These are phyloP conservation scores for Pan paniscus DNA, from an alignment of 2,113 vertebrate species.

Conservation along the genomic window DNA sequence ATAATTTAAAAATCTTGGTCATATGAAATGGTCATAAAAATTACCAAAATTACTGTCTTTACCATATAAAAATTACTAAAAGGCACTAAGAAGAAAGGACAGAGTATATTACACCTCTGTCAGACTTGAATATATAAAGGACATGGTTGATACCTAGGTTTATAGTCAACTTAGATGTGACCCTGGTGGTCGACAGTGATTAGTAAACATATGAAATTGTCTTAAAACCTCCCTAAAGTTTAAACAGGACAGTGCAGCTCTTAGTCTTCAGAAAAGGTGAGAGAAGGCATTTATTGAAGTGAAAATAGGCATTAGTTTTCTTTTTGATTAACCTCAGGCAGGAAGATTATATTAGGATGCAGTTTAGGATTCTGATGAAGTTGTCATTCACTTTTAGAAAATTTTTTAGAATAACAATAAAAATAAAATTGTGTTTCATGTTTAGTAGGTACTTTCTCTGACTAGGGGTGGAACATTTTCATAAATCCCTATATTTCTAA, in stretches of 20 bases:
- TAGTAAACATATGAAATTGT: not conserved
- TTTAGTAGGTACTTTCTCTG: not conserved
- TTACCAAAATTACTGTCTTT: not conserved
- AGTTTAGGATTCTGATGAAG: not conserved
- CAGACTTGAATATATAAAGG: not conserved
- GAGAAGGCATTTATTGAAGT: not conserved
- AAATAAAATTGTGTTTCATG: not conserved
- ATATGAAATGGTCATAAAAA: no score
- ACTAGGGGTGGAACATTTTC: not conserved
- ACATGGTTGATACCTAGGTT: not conserved
- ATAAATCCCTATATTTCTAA: not conserved
- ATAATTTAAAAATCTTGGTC: not conserved
- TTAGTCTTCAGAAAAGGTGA: not conserved
- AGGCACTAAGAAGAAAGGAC: not conserved
- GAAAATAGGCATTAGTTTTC: not conserved
- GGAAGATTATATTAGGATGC: not conserved
- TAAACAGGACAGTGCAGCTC: not conserved
- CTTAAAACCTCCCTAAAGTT: not conserved
- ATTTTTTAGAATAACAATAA: not conserved
- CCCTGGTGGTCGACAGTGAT: not conserved
- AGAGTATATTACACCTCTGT: not conserved
- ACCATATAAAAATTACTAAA: not conserved
- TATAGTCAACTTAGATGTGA: not conserved
- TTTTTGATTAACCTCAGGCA: not conserved
- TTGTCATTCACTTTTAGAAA: not conserved